Conservation (phyloP, 2,888 invertebrate genomes). For the Andrena marginata region DNA sequence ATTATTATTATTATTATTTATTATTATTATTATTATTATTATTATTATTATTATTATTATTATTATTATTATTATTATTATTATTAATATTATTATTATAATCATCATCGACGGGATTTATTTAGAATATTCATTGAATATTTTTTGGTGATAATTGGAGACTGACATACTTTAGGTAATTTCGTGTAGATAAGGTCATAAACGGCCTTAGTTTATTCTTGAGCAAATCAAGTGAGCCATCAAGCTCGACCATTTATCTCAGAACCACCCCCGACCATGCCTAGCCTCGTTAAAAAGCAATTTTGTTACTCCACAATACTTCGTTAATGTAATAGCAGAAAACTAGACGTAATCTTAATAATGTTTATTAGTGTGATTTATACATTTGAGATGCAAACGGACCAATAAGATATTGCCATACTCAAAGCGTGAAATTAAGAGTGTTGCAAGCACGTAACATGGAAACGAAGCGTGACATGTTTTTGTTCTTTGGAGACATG, state of each 20-base stretch:
- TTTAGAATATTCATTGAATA: no score
- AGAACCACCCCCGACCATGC: neutral
- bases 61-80: no score
- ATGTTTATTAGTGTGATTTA: neutral
- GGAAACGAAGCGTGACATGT: no score
- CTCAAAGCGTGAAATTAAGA: neutral
- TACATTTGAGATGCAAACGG: neutral
- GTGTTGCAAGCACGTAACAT: neutral
- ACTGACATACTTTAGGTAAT: no score
- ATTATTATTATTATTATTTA: no score
- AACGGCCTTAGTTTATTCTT: neutral
- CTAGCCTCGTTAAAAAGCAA: neutral
- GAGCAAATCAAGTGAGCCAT: neutral
- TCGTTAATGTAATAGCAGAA: conserved; percentile 2
- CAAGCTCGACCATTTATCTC: neutral
- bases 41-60: no score
- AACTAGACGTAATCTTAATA: neutral
- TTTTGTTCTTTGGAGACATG: neutral
- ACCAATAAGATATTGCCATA: neutral
- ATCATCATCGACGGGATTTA: no score
- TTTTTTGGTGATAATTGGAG: no score
- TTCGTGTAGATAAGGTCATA: neutral
- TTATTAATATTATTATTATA: no score
- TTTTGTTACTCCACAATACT: neutral
- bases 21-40: no score